Evolutionary conservation across 2,797 vertebrate genomes (phyloP).

Genomic region (Onychomys arenicola): DNA sequence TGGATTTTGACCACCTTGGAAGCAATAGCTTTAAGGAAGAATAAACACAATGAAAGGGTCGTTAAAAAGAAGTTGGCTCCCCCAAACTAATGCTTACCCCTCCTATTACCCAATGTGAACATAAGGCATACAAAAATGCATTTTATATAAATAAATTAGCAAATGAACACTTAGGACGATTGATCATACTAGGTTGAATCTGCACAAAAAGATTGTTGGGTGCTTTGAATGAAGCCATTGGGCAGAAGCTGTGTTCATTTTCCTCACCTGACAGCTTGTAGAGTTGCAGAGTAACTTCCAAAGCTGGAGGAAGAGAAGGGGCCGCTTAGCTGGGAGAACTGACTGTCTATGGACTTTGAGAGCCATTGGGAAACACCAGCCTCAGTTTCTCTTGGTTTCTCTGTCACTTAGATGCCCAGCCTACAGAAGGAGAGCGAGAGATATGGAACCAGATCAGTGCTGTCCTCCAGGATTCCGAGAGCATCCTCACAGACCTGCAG

Average conservation of each 20-base stretch:
- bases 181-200: not conserved
- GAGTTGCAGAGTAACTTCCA: not conserved
- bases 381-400: constrained; percentile 73
- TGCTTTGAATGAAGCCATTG: not conserved
- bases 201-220: not conserved
- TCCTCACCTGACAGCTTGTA: not conserved
- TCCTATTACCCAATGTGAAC: not conserved
- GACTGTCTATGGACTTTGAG: not conserved
- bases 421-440: constrained; percentile 95
- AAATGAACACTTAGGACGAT: too few species aligned
- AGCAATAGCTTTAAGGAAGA: not conserved
- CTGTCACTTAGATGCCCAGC: constrained; percentile 94
- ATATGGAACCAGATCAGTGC: constrained; percentile 99
- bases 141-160: not conserved
- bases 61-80: not conserved
- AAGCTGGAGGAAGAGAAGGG: not conserved
- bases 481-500: constrained; percentile 95
- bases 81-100: not conserved
- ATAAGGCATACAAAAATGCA: not conserved
- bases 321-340: not conserved
- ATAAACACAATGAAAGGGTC: not conserved
- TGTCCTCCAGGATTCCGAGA: constrained; percentile 98
- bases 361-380: constrained; percentile 45
- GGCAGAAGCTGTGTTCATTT: not conserved
- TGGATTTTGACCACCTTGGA: not conserved